Evolutionary conservation across 2,888 invertebrate genomes (phyloP), one percentile per base, ranked within the genome.

Genomic region (Drosophila infuscata): DNA sequence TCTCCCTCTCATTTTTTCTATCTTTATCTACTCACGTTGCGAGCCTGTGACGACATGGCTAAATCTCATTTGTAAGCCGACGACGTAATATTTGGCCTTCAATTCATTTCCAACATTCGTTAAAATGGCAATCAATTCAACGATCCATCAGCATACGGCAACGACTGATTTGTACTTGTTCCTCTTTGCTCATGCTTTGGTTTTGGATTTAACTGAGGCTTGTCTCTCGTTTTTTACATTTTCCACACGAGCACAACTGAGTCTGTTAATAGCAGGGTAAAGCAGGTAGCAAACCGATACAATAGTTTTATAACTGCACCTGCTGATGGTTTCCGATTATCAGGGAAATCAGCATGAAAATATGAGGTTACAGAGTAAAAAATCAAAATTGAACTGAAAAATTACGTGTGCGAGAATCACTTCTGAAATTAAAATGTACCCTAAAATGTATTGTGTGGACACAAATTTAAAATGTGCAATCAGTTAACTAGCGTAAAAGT

Each of bases 61-160:
- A 75, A 75, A 54, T 68, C 57, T 58, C 51, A 76, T 74, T 79
- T 76, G 76, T 76, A 73, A 65, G 61, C 76, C 61, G 51, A 56
- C 75, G 59, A 70, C 76, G 74, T 78, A 76, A 82, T 75, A 66
- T 70, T 74, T 75, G 78, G 76, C 80, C 82, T 82, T 82, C 76
- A 72, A 75, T 66, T 64, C 30, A 59, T 58, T 79, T 69, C 53
- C 49, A 74, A 51, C 62, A 32, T n/a, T 59, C 63, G 57, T 66
- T 56, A 67, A 70, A 76, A 79, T 76, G 70, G 65, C 81, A 78
- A 78, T 71, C 70, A 70, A 74, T 80, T 48, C 43, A 52, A 48
- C 9, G 46, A 69, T 58, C 59, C 46, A 64, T 64, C 52, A 54
- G 46, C 46, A 48, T 53, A 54, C 57, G 20, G 15, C 46, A 43